phyloP scores from a whole-genome alignment of 2,888 invertebrate species.

The Pterostichus niger region DNA sequence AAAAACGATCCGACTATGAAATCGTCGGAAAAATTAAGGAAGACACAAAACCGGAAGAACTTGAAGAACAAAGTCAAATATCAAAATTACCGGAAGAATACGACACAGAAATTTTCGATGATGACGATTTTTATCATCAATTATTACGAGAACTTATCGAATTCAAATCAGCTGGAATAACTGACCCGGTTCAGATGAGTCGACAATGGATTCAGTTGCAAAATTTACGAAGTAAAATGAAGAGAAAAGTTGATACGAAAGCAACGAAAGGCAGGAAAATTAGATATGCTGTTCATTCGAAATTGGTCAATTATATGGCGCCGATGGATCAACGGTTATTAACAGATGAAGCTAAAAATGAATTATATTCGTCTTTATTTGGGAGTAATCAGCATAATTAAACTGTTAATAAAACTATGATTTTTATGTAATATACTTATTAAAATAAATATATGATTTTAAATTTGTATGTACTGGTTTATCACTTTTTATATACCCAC shows the following conservation, averaged over 20 bases:
- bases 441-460: no score
- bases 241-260: slow-evolving; percentile 94
- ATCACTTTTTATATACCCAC: no score
- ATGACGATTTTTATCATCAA: slow-evolving; percentile 98
- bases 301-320: slow-evolving; percentile 95
- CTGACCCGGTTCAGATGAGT: slow-evolving; percentile 91
- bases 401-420: no score
- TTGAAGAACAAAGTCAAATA: slow-evolving; percentile 70
- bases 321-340: slow-evolving; percentile 84
- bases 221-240: slow-evolving; percentile 94
- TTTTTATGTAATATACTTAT: no score
- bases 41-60: slow-evolving; percentile 65
- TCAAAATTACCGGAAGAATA: slow-evolving; percentile 78
- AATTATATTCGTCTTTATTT: slow-evolving; percentile 91
- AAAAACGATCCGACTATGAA: slow-evolving; percentile 86
- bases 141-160: slow-evolving; percentile 95
- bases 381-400: slow-evolving; percentile 77
- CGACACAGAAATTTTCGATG: slow-evolving; percentile 94
- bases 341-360: slow-evolving; percentile 89
- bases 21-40: slow-evolving; percentile 81
- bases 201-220: slow-evolving; percentile 96
- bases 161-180: slow-evolving; percentile 90
- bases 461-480: no score
- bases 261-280: slow-evolving; percentile 97
- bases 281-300: slow-evolving; percentile 90